Percentiles rank a stretch among this genome's conserved stretches.
Conservation (phyloP, 2,888 invertebrate genomes). For the Dryomyza anilis region DNA sequence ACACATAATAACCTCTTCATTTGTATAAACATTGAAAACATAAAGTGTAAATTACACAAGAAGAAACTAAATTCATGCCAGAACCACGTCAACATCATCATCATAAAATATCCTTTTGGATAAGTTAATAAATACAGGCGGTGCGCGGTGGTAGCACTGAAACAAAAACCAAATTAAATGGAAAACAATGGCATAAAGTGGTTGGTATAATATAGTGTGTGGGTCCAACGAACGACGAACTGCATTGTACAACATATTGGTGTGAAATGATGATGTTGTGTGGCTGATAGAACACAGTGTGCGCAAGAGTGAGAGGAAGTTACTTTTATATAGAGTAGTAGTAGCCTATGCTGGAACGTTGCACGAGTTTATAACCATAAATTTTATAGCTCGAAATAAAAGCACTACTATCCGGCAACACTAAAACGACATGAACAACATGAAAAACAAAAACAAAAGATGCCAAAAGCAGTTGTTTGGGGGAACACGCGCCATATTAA, state of each 20-base stretch:
- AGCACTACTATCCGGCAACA: too few relatives aligned
- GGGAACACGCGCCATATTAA: constrained; percentile 11
- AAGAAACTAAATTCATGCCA: background rate
- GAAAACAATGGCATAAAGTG: too few relatives aligned
- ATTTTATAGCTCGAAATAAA: background rate
- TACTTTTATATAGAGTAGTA: background rate
- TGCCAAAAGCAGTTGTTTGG: background rate
- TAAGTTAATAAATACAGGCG: constrained; percentile 9
- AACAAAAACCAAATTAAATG: too few relatives aligned
- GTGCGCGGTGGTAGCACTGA: too few relatives aligned
- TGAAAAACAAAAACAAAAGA: background rate
- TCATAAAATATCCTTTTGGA: constrained; percentile 14
- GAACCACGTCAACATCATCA: background rate
- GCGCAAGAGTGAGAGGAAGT: background rate
- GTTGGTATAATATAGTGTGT: too few relatives aligned
- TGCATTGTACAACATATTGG: background rate
- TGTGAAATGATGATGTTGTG: background rate
- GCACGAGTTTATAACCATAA: constrained; percentile 9
- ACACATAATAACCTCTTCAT: background rate
- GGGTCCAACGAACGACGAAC: too few relatives aligned
- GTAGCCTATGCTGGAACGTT: background rate
- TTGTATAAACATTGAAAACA: background rate
- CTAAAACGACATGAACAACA: background rate
- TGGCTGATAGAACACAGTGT: background rate
- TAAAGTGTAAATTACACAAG: background rate